Evolutionary conservation across 2,797 vertebrate genomes (phyloP).

Genomic region (Ctenopoma kingsleyae): DNA sequence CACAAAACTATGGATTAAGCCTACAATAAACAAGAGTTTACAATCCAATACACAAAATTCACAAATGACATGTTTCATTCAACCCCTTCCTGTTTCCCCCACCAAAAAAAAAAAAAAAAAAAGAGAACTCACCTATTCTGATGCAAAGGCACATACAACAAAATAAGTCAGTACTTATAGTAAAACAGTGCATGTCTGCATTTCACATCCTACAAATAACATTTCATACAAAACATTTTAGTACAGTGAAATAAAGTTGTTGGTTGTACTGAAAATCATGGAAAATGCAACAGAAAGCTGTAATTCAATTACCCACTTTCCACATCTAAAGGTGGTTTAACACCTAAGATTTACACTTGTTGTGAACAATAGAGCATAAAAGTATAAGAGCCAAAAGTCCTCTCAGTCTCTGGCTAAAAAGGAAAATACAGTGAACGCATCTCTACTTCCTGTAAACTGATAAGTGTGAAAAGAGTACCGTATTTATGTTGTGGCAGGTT

Average conservation of each 20-base stretch:
- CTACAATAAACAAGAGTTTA: conserved; percentile 42
- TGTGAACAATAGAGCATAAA: neutral
- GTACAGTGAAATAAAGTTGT: conserved; percentile 12
- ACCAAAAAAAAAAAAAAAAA: neutral
- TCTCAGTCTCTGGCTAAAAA: conserved; percentile 17
- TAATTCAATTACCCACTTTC: neutral
- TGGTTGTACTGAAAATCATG: conserved; percentile 12
- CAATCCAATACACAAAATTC: conserved; percentile 25
- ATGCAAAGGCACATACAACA: conserved; percentile 9
- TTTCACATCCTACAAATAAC: conserved; percentile 31
- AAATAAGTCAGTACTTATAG: conserved; percentile 13
- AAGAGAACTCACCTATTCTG: neutral
- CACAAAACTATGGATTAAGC: conserved; percentile 70
- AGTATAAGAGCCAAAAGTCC: conserved; percentile 19
- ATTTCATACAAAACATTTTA: conserved; percentile 19
- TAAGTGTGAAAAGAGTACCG: conserved; percentile 37
- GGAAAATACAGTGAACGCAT: conserved; percentile 18
- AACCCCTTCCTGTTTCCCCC: neutral
- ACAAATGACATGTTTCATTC: conserved; percentile 48
- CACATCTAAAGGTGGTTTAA: neutral
- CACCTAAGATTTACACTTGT: neutral
- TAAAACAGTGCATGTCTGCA: conserved; percentile 67
- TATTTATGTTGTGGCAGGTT: conserved; percentile 18
- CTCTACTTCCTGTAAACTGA: conserved; percentile 25
- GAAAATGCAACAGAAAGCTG: neutral